phyloP scores from a whole-genome alignment of 2,113 vertebrate species.

The Cryptoleucopteryx plumbea region DNA sequence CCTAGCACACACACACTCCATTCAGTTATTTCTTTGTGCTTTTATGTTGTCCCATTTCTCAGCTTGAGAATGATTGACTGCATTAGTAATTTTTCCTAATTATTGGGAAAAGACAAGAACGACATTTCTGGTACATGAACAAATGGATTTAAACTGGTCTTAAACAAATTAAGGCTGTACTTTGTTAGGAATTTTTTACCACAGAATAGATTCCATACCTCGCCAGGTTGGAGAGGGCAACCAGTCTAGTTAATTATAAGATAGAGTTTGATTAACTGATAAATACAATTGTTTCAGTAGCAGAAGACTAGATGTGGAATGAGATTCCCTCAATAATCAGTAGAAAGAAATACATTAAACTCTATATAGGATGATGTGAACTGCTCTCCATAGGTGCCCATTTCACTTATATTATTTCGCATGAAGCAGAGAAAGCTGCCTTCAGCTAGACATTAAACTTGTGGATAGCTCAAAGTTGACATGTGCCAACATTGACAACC shows the following conservation, averaged over 20 bases:
- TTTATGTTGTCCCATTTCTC: background rate
- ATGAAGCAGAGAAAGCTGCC: background rate
- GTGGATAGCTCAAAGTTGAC: background rate
- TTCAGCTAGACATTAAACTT: background rate
- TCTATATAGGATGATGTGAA: background rate
- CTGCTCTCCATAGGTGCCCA: background rate
- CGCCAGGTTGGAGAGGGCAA: background rate
- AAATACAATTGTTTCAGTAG: background rate
- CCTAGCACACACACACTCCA: background rate
- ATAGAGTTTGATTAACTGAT: background rate
- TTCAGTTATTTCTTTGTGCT: background rate
- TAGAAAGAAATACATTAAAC: background rate
- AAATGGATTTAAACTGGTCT: background rate
- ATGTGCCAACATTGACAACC: background rate
- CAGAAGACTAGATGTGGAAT: background rate
- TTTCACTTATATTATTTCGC: background rate
- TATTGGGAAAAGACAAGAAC: background rate
- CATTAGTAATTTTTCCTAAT: constrained; percentile 1
- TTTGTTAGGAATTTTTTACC: background rate
- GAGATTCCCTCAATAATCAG: background rate
- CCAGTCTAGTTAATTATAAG: background rate
- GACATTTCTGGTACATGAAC: background rate
- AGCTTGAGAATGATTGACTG: background rate
- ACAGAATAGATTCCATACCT: background rate
- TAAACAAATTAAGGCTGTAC: background rate